A percentile compares a stretch with the other conserved stretches of the same genome.
phyloP scores from a whole-genome alignment of 2,797 vertebrate genomes.

The Lacerta bilineata region DNA sequence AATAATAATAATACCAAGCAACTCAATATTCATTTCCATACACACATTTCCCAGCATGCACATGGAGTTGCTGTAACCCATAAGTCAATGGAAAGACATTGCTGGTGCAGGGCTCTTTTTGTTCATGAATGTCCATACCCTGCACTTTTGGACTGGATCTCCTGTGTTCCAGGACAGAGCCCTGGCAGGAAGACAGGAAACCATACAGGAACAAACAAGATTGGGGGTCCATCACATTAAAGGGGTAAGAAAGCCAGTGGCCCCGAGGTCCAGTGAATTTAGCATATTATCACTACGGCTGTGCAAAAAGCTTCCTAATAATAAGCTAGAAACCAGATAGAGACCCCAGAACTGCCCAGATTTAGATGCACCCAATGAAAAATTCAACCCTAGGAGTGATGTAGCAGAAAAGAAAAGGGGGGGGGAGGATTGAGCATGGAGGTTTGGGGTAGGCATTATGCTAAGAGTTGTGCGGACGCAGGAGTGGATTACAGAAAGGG shows the following conservation, averaged over 20 bases:
- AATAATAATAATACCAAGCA: not conserved
- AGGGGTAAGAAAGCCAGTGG: not conserved
- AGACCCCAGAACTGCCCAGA: constrained; percentile 4
- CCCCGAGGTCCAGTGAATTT: not conserved
- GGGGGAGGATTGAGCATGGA: not conserved
- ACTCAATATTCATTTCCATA: not conserved
- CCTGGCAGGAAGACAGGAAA: not conserved
- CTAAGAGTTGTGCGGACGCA: constrained; percentile 29
- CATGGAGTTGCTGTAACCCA: not conserved
- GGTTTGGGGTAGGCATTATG: not conserved
- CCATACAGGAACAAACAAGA: not conserved
- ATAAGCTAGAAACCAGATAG: constrained; percentile 7
- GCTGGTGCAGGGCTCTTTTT: not conserved
- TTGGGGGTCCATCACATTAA: too few relatives aligned
- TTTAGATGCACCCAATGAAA: constrained; percentile 8
- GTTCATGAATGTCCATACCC: not conserved
- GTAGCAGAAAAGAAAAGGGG: not conserved
- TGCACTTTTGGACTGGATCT: not conserved
- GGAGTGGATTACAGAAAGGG: not conserved
- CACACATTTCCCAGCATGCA: not conserved
- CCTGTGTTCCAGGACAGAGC: not conserved
- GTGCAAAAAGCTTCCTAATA: not conserved
- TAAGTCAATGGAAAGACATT: not conserved
- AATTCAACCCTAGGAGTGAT: not conserved
- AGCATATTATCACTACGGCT: not conserved